Conservation (phyloP, 2,797 vertebrate genomes). For the Alectoris magna region DNA sequence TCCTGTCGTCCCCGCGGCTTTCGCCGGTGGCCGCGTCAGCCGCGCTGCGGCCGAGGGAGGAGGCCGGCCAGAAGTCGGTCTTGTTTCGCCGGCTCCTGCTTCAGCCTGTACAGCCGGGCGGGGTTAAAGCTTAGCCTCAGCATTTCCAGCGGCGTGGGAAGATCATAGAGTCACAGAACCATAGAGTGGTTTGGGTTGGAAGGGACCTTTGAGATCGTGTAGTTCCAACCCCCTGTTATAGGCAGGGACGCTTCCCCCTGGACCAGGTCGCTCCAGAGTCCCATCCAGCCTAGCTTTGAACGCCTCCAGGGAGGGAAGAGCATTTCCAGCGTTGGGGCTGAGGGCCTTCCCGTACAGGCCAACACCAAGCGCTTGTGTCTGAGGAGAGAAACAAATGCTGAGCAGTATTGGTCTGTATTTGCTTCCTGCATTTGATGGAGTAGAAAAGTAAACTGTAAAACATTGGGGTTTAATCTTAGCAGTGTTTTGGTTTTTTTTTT, state of each 20-base stretch:
- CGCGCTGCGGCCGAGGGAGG: background rate
- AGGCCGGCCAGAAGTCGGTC: background rate
- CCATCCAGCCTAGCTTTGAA: too few relatives aligned
- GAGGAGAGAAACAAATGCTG: background rate
- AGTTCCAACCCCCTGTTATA: too few relatives aligned
- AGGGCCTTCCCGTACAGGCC: background rate
- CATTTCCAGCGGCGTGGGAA: background rate
- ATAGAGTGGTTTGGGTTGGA: too few relatives aligned
- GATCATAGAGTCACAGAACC: too few relatives aligned
- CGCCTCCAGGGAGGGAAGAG: too few relatives aligned
- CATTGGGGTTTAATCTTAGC: background rate
- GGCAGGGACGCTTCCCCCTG: too few relatives aligned
- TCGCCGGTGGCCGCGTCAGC: background rate
- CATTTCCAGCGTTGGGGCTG: background rate
- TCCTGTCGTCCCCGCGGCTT: too few relatives aligned
- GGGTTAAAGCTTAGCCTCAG: background rate
- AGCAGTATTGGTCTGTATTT: accelerated
- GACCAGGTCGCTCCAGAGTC: too few relatives aligned
- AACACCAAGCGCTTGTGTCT: accelerated
- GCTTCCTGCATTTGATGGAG: accelerated
- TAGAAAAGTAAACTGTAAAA: background rate
- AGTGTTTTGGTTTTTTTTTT: background rate
- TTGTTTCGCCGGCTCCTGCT: accelerated
- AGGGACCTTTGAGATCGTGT: too few relatives aligned
- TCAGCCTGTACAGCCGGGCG: background rate